These are phyloP conservation scores for Metallyticus violacea DNA, from an alignment of 2,888 invertebrate genomes.

Conservation along the genomic window DNA sequence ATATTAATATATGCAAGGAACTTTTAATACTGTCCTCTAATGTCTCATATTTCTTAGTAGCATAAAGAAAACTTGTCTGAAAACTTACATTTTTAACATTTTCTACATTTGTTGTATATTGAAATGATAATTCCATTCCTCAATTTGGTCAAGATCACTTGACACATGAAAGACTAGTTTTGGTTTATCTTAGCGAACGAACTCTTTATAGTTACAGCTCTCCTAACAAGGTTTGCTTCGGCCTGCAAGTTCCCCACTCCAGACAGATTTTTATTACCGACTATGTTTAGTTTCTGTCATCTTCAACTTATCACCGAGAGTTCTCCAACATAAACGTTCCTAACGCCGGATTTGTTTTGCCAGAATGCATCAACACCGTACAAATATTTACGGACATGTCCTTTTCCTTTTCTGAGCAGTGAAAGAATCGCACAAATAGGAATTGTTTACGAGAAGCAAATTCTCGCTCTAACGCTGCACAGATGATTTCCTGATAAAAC, in stretches of 20 bases:
- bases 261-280: neutral
- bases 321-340: neutral
- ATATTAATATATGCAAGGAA: too few species aligned
- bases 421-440: neutral
- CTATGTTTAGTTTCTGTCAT: neutral
- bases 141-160: too few species aligned
- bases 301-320: neutral
- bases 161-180: too few species aligned
- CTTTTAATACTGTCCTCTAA: too few species aligned
- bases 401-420: neutral
- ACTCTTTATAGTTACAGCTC: too few species aligned
- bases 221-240: too few species aligned
- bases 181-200: too few species aligned
- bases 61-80: too few species aligned
- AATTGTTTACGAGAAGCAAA: neutral
- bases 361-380: neutral
- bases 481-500: neutral
- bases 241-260: neutral
- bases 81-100: too few species aligned
- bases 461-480: neutral
- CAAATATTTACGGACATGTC: neutral
- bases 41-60: too few species aligned
- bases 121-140: too few species aligned
- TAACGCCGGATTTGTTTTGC: neutral
- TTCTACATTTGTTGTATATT: too few species aligned